phyloP scores from a whole-genome alignment of 2,888 invertebrate genomes.

The Pristionchus fissidentatus region DNA sequence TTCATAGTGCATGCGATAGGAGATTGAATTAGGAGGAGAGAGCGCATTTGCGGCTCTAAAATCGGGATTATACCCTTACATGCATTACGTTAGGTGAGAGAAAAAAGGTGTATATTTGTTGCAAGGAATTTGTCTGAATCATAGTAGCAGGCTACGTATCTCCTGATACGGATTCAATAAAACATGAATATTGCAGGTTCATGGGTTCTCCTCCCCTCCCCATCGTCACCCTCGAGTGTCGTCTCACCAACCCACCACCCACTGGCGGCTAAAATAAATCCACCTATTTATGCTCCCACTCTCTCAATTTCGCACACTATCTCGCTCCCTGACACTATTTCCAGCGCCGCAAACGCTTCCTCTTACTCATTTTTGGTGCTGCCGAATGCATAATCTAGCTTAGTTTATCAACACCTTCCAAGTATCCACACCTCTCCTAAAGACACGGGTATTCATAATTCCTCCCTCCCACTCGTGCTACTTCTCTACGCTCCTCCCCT shows the following conservation, averaged over 20 bases:
- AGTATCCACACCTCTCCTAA: neutral
- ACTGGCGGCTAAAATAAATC: no score
- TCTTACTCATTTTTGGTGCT: neutral
- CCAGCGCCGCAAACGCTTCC: neutral
- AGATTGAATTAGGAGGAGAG: no score
- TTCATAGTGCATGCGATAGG: no score
- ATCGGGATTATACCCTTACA: no score
- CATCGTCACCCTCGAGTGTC: constrained; percentile 39
- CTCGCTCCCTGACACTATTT: neutral
- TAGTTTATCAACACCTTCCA: neutral
- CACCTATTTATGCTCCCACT: neutral
- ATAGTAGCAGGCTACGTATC: neutral
- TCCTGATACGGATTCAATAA: neutral
- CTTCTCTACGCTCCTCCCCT: constrained; percentile 8
- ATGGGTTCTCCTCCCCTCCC: constrained; percentile 46
- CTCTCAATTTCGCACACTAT: neutral
- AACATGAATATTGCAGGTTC: constrained; percentile 29
- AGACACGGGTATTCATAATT: neutral
- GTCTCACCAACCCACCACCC: constrained; percentile 38
- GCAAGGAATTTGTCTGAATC: no score
- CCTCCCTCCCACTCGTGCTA: neutral
- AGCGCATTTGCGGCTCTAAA: no score
- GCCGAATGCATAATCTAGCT: neutral
- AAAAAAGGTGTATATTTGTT: no score
- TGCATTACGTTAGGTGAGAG: no score